phyloP scores from a whole-genome alignment of 2,797 vertebrate species.

The Cossypha caffra region DNA sequence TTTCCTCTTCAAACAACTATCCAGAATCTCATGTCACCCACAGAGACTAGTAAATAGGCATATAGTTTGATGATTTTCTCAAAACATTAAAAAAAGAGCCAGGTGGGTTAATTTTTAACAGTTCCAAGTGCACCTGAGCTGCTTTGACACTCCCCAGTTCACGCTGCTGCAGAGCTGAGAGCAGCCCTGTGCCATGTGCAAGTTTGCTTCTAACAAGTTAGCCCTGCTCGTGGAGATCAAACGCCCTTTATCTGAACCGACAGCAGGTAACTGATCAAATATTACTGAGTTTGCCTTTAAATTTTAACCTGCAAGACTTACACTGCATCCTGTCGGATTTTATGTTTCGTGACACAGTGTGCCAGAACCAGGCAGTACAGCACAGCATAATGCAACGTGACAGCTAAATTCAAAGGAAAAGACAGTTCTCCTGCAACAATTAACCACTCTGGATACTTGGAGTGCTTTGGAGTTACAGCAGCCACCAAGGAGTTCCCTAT shows the following conservation, averaged over 20 bases:
- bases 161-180: neutral
- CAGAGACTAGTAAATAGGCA: neutral
- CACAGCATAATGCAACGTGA: constrained; percentile 58
- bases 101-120: neutral
- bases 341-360: constrained; percentile 41
- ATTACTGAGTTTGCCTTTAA: constrained; percentile 68
- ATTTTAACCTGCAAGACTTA: constrained; percentile 42
- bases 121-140: neutral
- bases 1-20: neutral
- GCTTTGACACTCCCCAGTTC: neutral
- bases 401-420: constrained; percentile 64
- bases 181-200: neutral
- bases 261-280: constrained; percentile 75
- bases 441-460: neutral
- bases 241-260: constrained; percentile 59
- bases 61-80: neutral
- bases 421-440: constrained; percentile 2
- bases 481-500: neutral
- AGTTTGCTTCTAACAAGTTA: constrained; percentile 27
- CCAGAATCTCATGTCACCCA: neutral
- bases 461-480: neutral
- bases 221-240: constrained; percentile 44
- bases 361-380: constrained; percentile 31
- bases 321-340: constrained; percentile 32
- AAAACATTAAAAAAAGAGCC: neutral